These are phyloP conservation scores for Erebia ligea DNA, from an alignment of 2,888 invertebrate genomes.

Conservation along the genomic window DNA sequence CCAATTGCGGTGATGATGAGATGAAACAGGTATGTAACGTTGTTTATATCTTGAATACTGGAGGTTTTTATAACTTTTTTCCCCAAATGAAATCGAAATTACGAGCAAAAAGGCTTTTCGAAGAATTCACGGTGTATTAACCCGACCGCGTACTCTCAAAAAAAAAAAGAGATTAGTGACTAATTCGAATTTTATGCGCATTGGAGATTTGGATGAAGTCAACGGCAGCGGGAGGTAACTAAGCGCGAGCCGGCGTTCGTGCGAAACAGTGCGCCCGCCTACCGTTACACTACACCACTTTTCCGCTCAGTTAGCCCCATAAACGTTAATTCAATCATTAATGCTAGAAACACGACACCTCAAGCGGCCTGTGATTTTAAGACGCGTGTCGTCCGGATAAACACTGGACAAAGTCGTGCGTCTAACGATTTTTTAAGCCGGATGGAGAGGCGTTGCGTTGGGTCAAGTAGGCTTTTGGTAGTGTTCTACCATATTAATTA, in stretches of 20 bases:
- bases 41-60: background rate
- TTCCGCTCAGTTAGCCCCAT: slow-evolving; percentile 61
- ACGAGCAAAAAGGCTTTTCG: slow-evolving; percentile 9
- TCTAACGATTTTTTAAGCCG: background rate
- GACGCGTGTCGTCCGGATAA: background rate
- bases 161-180: slow-evolving; percentile 54
- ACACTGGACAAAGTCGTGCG: background rate
- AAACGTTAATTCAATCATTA: slow-evolving; percentile 33
- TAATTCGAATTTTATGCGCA: slow-evolving; percentile 61
- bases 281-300: slow-evolving; percentile 74
- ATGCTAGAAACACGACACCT: background rate
- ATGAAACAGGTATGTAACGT: background rate
- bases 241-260: slow-evolving; percentile 50
- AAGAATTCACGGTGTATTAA: slow-evolving; percentile 15
- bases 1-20: background rate
- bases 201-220: slow-evolving; percentile 54
- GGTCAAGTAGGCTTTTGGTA: background rate
- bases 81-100: slow-evolving; percentile 14
- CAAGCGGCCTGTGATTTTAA: too few relatives aligned
- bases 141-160: slow-evolving; percentile 35
- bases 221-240: slow-evolving; percentile 48
- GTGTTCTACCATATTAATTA: slow-evolving; percentile 4
- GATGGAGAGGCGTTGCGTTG: background rate
- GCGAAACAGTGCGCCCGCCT: slow-evolving; percentile 62
- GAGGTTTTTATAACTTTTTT: slow-evolving; percentile 22